phyloP scores from a whole-genome alignment of 2,888 invertebrate species.

The Lucinisca nassula region DNA sequence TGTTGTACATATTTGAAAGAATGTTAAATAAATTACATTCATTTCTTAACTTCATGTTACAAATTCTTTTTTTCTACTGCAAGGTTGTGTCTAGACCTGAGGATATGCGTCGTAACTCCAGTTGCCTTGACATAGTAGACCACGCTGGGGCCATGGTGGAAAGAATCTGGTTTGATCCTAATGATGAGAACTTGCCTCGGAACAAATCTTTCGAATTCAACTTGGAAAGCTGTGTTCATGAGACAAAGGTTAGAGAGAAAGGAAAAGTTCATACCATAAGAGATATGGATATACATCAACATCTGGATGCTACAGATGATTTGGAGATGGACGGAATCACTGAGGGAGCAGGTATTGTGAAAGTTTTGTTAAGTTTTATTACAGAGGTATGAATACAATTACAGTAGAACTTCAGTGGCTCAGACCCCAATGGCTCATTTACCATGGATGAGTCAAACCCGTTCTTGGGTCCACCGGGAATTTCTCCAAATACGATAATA shows the following conservation, averaged over 20 bases:
- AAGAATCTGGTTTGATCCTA: constrained; percentile 55
- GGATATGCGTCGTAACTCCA: constrained; percentile 56
- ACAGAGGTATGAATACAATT: no score
- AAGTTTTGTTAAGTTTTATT: no score
- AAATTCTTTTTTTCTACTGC: not conserved
- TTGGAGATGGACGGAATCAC: constrained; percentile 9
- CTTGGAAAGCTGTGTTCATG: constrained; percentile 38
- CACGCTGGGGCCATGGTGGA: constrained; percentile 54
- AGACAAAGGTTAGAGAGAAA: constrained; percentile 26
- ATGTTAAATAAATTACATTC: no score
- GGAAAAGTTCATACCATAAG: constrained; percentile 34
- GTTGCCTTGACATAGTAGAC: constrained; percentile 61
- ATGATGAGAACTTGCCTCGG: constrained; percentile 45
- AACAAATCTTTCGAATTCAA: constrained; percentile 58
- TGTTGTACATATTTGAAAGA: no score
- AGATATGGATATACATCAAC: constrained; percentile 42
- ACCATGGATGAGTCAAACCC: no score
- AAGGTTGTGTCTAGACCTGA: constrained; percentile 21
- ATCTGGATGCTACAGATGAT: constrained; percentile 45
- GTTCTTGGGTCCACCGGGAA: no score
- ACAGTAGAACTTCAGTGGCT: no score
- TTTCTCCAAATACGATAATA: no score
- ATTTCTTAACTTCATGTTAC: no score
- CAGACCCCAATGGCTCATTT: no score
- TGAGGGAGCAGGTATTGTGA: not conserved